Conservation (phyloP, 2,888 invertebrate species). For the Chloromyia formosa region DNA sequence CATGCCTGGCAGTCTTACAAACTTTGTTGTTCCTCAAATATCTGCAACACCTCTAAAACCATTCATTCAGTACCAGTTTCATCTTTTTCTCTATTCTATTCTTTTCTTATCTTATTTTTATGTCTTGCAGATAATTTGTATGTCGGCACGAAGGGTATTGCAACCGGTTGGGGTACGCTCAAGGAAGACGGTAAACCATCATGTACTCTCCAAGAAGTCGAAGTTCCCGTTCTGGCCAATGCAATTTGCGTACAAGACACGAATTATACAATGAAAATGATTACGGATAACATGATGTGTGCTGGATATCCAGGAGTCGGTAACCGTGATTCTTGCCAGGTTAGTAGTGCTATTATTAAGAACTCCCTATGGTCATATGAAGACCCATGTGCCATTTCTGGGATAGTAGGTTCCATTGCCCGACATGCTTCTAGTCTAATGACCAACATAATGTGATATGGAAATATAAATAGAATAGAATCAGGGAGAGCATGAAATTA, state of each 20-base stretch:
- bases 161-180: constrained; percentile 88
- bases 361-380: too few relatives aligned
- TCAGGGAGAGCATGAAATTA: not conserved
- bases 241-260: constrained; percentile 75
- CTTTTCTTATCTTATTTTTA: constrained; percentile 29
- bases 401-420: too few relatives aligned
- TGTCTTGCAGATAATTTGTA: constrained; percentile 70
- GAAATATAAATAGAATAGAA: not conserved
- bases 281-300: constrained; percentile 88
- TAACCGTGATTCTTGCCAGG: constrained; percentile 84
- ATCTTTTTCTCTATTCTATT: too few relatives aligned
- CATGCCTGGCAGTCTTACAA: not conserved
- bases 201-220: constrained; percentile 83
- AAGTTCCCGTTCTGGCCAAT: constrained; percentile 72
- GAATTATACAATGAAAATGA: constrained; percentile 84
- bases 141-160: constrained; percentile 76
- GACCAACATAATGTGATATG: not conserved
- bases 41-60: too few relatives aligned
- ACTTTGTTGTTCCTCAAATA: not conserved
- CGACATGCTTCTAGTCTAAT: too few relatives aligned
- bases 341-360: constrained; percentile 58
- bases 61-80: too few relatives aligned
- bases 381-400: too few relatives aligned
- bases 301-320: constrained; percentile 79
- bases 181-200: constrained; percentile 87